Evolutionary conservation across 1,140 invertebrate genomes (phyloP), one percentile per base, ranked within the genome.

Genomic region (Atta cephalotes): DNA sequence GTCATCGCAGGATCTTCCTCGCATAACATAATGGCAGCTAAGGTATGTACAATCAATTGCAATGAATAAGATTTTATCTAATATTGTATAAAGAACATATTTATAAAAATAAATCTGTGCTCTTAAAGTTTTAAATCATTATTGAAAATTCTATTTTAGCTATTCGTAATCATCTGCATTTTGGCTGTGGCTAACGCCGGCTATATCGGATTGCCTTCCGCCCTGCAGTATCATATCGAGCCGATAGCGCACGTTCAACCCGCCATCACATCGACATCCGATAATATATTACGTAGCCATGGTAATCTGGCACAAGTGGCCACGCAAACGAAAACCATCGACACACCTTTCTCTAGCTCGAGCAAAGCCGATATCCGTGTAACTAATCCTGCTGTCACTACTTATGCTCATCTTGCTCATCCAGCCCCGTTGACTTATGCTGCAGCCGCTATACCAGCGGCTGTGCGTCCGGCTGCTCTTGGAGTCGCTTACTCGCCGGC

Each of bases 271-370:
- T 95, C 96, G 0, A 96, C 96, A 78, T 96, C 96, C 6, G 95
- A 96, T 66, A 97, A 97, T 92, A 97, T 96, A 62, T 92, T 96
- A 31, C 94, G 97, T 35, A 96, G 96, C 85, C 95, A 95, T 0
- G 97, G 96, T 78, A 97, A 97, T 92, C 93, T 97, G 31, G 96
- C 96, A 25, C 94, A 96, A 93, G 95, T 97, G 28, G 96, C 97
- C 2, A 96, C 96, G 49, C 96, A 97, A 89, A 95, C 95, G 0
- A 97, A 97, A 89, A 96, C 96, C 65, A 96, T 97, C 72, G 96
- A 97, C 88, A 97, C 97, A 2, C 96, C 97, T 3, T 97, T 96
- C 95, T 97, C 97, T 31, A 97, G 96, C 91, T 96, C 96, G 49
- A 96, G 96, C 91, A 96, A 96, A 90, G 93, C 96, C 39, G 96